These are phyloP conservation scores for Clostera curtula DNA, from an alignment of 2,888 invertebrate species.

Conservation along the genomic window DNA sequence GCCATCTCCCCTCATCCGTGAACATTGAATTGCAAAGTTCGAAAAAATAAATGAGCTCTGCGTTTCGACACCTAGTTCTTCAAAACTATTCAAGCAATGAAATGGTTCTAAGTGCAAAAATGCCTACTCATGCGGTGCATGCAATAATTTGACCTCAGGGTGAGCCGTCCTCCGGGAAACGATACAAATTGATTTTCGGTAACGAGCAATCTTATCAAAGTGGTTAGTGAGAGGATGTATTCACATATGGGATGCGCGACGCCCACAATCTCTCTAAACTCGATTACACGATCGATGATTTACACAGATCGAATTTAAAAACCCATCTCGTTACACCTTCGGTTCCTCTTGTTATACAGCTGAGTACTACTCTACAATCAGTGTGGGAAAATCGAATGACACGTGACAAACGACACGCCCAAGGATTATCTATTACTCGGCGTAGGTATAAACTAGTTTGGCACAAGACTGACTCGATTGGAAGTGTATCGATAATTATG, in stretches of 20 bases:
- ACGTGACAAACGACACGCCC: conserved; percentile 26
- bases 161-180: conserved; percentile 62
- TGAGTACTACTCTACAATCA: conserved; percentile 28
- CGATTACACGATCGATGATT: conserved; percentile 71
- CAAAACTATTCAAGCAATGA: conserved; percentile 37
- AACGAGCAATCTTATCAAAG: conserved; percentile 38
- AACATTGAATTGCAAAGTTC: conserved; percentile 45
- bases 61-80: conserved; percentile 38
- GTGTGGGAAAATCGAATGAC: conserved; percentile 32
- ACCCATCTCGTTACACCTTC: conserved; percentile 54
- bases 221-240: conserved; percentile 57
- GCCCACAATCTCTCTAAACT: conserved; percentile 70
- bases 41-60: conserved; percentile 26
- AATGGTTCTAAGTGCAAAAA: conserved; percentile 15
- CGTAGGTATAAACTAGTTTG: too few species aligned
- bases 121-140: conserved; percentile 44
- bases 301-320: conserved; percentile 68
- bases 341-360: conserved; percentile 40
- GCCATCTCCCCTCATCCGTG: conserved; percentile 53
- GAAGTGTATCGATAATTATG: conserved; percentile 34
- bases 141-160: conserved; percentile 55
- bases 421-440: conserved; percentile 21
- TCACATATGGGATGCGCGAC: conserved; percentile 61
- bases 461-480: conserved; percentile 24
- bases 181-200: conserved; percentile 22